A percentile compares a stretch with the other conserved stretches of the same genome.
phyloP scores from a whole-genome alignment of 2,888 invertebrate genomes.

The Achlya flavicornis region DNA sequence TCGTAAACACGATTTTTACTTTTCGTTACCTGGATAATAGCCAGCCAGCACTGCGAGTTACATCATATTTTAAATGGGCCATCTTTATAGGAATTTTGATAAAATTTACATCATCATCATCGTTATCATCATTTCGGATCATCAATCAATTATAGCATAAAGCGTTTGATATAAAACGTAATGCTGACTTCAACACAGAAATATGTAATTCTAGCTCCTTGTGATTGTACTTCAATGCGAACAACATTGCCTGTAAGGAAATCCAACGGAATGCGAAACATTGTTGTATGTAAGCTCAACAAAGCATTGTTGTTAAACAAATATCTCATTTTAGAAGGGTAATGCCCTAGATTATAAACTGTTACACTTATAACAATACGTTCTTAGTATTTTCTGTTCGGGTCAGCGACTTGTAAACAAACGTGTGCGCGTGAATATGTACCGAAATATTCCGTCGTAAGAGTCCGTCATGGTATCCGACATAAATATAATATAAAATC shows the following conservation, averaged over 20 bases:
- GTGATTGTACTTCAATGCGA: background rate
- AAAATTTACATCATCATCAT: no score
- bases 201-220: background rate
- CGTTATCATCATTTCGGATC: no score
- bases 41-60: background rate
- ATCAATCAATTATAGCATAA: no score
- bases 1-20: slow-evolving; percentile 26
- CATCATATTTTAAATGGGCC: background rate
- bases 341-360: slow-evolving; percentile 78
- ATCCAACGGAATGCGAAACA: slow-evolving; percentile 61
- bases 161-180: no score
- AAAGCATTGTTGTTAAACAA: slow-evolving; percentile 70
- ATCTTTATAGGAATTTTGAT: no score
- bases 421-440: slow-evolving; percentile 52
- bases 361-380: slow-evolving; percentile 69
- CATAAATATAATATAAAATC: background rate
- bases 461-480: slow-evolving; percentile 35
- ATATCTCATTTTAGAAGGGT: slow-evolving; percentile 73
- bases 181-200: background rate
- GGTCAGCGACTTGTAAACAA: slow-evolving; percentile 77
- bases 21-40: background rate
- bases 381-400: slow-evolving; percentile 65
- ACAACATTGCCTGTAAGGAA: slow-evolving; percentile 31
- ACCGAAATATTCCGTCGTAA: slow-evolving; percentile 31
- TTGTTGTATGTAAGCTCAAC: slow-evolving; percentile 66